Evolutionary conservation across 2,888 invertebrate species (phyloP).

Genomic region (Sinhomidia bicolor): DNA sequence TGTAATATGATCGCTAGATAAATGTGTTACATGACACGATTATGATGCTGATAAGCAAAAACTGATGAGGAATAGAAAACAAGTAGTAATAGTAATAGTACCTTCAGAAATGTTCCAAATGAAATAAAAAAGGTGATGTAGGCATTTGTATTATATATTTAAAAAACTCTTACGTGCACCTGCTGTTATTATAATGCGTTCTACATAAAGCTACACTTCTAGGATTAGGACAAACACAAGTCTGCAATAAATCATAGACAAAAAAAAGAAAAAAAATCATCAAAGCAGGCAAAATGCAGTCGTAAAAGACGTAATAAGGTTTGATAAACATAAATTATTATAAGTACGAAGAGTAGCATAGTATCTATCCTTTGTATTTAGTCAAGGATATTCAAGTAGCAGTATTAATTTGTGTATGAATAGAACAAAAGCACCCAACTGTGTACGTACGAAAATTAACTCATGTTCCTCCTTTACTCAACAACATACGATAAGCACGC

Average conservation of each 20-base stretch:
- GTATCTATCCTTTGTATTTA: constrained; percentile 13
- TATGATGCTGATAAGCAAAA: not conserved
- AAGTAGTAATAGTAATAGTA: not conserved
- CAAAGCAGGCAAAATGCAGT: constrained; percentile 12
- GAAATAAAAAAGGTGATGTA: not conserved
- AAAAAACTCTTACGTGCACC: not conserved
- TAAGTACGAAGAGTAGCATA: too few relatives aligned
- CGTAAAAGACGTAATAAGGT: too few relatives aligned
- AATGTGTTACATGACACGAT: not conserved
- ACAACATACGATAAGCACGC: constrained; percentile 33
- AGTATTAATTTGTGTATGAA: constrained; percentile 48
- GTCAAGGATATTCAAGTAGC: constrained; percentile 53
- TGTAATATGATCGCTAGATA: not conserved
- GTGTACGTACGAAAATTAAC: constrained; percentile 25
- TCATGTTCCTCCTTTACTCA: not conserved
- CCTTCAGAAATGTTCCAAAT: not conserved
- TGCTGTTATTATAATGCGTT: not conserved
- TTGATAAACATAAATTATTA: too few relatives aligned
- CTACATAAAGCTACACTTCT: not conserved
- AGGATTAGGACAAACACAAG: constrained; percentile 30
- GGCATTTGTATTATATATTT: too few relatives aligned
- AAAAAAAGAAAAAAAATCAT: constrained; percentile 44
- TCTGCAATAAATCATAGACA: constrained; percentile 58
- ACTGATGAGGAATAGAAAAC: constrained; percentile 25
- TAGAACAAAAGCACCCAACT: not conserved